Evolutionary conservation across 2,888 invertebrate genomes (phyloP), one percentile per base, ranked within the genome.

Genomic region (Spicauda simplicius): DNA sequence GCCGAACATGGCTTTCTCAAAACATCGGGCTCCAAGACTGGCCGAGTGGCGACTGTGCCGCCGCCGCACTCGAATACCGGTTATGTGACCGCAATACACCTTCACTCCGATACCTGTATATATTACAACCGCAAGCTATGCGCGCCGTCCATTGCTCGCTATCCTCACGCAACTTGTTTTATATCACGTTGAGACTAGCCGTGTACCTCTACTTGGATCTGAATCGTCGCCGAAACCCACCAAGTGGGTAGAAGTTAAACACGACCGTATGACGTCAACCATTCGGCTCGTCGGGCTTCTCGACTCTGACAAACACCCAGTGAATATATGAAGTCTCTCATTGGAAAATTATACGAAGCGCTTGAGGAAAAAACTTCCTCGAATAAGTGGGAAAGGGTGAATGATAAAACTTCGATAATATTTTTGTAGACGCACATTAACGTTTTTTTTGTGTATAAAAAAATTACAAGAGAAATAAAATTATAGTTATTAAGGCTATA

Each of bases 31-130:
- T 71, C 68, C 84, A 81, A 82, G 86, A 86, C 85, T 81, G 84
- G 83, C 85, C 86, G 83, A 88, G 82, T 83, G 65, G 86, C 84
- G 83, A 85, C 85, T 83, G 80, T 71, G 85, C 83, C 84, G 81
- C 80, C 60, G 60, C 55, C 81, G 85, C 86, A 85, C 86, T 88
- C 86, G 84, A 90, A 92, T 93, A 92, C 92, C 92, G 91, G 92
- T 93, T 93, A 91, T 91, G 88, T 90, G 91, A 91, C 92, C 91
- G 91, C 91, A 90, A 90, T 91, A 89, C 85, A 83, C 88, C 88
- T 82, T 81, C 81, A 86, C 84, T 81, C 73, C 75, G 79, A 75
- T 75, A 73, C 76, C 76, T 72, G 78, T 64, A 59, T 66, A 68
- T 70, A 48, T 54, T 50, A 76, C 76, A 70, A 73, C 71, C 71